Evolutionary conservation across 2,888 invertebrate genomes (phyloP).

Genomic region (Cancer borealis): DNA sequence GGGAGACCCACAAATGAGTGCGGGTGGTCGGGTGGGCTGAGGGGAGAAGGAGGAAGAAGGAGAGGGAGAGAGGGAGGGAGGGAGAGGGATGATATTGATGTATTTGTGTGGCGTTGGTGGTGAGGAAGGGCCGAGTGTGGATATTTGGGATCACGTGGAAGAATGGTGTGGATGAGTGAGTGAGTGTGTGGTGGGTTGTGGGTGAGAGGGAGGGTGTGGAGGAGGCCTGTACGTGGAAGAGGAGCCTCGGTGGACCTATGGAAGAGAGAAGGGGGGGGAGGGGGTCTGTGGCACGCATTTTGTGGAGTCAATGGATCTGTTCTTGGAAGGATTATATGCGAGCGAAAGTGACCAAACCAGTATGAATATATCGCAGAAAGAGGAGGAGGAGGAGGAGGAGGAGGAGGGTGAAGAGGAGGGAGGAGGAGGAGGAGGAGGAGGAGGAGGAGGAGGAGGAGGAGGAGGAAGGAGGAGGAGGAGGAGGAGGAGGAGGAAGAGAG

Average conservation of each 20-base stretch:
- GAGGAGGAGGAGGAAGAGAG: background rate
- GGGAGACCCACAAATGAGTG: slow-evolving; percentile 39
- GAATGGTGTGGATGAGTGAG: slow-evolving; percentile 16
- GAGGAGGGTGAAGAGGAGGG: background rate
- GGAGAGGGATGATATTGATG: background rate
- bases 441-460: background rate
- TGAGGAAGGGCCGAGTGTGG: slow-evolving; percentile 3
- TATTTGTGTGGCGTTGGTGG: background rate
- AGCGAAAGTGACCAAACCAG: slow-evolving; percentile 28
- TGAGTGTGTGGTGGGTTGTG: slow-evolving; percentile 7
- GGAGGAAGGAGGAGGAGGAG: background rate
- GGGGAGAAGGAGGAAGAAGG: background rate
- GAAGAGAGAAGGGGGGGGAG: background rate
- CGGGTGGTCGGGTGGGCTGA: slow-evolving; percentile 33
- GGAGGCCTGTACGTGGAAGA: background rate
- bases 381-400: slow-evolving; percentile 34
- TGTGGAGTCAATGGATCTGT: background rate
- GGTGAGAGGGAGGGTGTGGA: background rate
- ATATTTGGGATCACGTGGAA: slow-evolving; percentile 20
- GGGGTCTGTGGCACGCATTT: background rate
- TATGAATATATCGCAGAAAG: background rate
- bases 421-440: background rate
- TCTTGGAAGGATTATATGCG: slow-evolving; percentile 26
- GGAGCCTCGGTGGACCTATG: background rate
- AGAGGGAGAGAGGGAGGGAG: slow-evolving; percentile 15